phyloP scores from a whole-genome alignment of 2,797 vertebrate genomes.

The Delichon dasypus region DNA sequence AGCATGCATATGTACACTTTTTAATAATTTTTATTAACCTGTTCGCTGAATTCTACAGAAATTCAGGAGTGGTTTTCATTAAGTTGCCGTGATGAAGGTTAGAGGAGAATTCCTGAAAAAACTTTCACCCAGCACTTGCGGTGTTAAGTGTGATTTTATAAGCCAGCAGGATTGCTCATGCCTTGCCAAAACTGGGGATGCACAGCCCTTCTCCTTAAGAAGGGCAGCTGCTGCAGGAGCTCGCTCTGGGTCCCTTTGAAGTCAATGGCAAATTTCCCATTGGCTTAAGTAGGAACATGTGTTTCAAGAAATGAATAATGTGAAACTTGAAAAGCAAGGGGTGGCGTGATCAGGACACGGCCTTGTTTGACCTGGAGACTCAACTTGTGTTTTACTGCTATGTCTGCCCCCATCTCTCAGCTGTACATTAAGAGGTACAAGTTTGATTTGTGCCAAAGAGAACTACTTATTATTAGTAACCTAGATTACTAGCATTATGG shows the following conservation, averaged over 20 bases:
- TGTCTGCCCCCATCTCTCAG: not conserved
- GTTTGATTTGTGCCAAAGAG: not conserved
- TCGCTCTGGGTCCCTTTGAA: not conserved
- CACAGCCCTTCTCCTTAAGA: not conserved
- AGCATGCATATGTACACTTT: not conserved
- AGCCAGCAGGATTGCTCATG: not conserved
- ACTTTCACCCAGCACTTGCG: not conserved
- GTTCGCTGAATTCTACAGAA: not conserved
- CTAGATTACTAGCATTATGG: not conserved
- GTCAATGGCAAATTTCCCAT: conserved; percentile 34
- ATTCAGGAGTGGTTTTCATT: not conserved
- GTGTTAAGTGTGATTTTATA: conserved; percentile 10
- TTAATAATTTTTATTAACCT: not conserved
- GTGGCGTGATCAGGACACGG: not conserved
- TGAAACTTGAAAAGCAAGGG: conserved; percentile 7
- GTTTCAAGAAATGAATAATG: conserved; percentile 46
- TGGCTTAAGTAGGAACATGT: conserved; percentile 45
- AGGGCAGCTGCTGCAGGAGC: not conserved
- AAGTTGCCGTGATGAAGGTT: not conserved
- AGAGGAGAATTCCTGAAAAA: not conserved
- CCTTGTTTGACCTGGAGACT: conserved; percentile 43
- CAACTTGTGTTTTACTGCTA: not conserved
- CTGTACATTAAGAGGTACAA: not conserved
- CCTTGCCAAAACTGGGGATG: conserved; percentile 1
- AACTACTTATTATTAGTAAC: not conserved